These are phyloP conservation scores for Habroteleia sp. DNA, from an alignment of 2,888 invertebrate species.

Conservation along the genomic window DNA sequence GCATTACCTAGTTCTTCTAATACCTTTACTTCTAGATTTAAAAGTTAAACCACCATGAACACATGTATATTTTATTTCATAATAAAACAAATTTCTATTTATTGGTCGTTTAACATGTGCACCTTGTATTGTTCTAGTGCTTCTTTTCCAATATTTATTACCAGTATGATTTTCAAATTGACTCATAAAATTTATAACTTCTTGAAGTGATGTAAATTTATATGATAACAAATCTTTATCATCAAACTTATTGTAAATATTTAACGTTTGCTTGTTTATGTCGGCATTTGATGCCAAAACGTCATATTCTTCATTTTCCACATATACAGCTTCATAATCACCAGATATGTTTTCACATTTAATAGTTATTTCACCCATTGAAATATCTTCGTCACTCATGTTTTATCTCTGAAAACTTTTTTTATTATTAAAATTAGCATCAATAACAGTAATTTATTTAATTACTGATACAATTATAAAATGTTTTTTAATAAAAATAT, in stretches of 20 bases:
- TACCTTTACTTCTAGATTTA: slow-evolving; percentile 45
- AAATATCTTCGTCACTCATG: slow-evolving; percentile 12
- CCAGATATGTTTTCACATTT: slow-evolving; percentile 26
- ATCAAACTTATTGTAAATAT: slow-evolving; percentile 11
- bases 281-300: background rate
- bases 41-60: slow-evolving; percentile 43
- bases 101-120: slow-evolving; percentile 34
- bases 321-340: slow-evolving; percentile 18
- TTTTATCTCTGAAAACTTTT: background rate
- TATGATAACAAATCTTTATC: slow-evolving; percentile 30
- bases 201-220: slow-evolving; percentile 27
- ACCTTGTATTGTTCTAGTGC: slow-evolving; percentile 36
- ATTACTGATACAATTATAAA: too few species aligned
- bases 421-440: background rate
- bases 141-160: slow-evolving; percentile 40
- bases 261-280: background rate
- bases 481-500: too few species aligned
- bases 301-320: slow-evolving; percentile 12
- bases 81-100: slow-evolving; percentile 35
- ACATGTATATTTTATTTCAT: slow-evolving; percentile 47
- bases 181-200: slow-evolving; percentile 39
- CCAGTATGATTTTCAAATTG: slow-evolving; percentile 30
- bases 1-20: slow-evolving; percentile 41
- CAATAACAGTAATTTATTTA: too few species aligned
- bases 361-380: slow-evolving; percentile 16